Conservation (phyloP, 2,113 vertebrate species). For the Equus przewalskii region DNA sequence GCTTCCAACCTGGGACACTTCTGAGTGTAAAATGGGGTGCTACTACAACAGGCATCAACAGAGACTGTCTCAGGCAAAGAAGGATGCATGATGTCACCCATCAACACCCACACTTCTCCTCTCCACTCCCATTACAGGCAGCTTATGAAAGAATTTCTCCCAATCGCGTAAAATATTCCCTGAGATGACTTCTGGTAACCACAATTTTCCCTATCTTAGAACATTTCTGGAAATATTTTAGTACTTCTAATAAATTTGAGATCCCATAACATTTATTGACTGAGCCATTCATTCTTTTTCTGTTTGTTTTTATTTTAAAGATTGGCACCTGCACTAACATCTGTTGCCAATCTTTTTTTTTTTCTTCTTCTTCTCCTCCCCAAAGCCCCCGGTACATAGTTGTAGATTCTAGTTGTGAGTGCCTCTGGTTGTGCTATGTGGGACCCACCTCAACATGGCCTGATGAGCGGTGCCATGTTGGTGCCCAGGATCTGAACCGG, state of each 20-base stretch:
- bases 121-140: neutral
- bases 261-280: neutral
- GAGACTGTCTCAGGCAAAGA: neutral
- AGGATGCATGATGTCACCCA: neutral
- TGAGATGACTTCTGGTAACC: neutral
- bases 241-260: neutral
- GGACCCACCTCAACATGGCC: too few species aligned
- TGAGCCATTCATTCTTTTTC: neutral
- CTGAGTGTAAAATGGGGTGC: neutral
- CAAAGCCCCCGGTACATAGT: too few species aligned
- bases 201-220: neutral
- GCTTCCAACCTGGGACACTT: neutral
- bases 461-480: too few species aligned
- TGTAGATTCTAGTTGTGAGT: too few species aligned
- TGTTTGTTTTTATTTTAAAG: too few species aligned
- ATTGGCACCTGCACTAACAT: too few species aligned
- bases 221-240: slow-evolving; percentile 23
- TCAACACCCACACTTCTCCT: neutral
- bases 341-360: too few species aligned
- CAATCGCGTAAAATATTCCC: neutral
- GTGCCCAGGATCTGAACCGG: too few species aligned
- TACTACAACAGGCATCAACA: neutral
- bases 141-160: neutral
- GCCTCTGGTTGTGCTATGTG: too few species aligned
- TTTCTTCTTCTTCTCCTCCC: too few species aligned